These are phyloP conservation scores for Eupithecia tripunctaria DNA, from an alignment of 2,888 invertebrate genomes.

Conservation along the genomic window DNA sequence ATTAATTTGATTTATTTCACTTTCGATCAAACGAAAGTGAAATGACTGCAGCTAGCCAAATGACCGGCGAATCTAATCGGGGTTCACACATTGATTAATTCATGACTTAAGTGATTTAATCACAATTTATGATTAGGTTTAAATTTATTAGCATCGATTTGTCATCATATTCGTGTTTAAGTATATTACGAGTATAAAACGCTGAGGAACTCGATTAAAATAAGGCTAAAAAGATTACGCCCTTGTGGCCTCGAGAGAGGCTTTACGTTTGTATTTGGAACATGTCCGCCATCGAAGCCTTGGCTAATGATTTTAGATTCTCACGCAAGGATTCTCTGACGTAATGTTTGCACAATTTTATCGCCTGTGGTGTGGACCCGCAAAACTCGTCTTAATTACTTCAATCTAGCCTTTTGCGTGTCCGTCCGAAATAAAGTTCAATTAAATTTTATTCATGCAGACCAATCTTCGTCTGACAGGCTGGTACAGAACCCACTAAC, in stretches of 20 bases:
- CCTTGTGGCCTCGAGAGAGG: conserved; percentile 25
- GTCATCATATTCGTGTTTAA: not conserved
- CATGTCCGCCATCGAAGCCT: conserved; percentile 40
- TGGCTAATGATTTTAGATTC: conserved; percentile 54
- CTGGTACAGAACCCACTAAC: not conserved
- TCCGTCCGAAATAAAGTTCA: conserved; percentile 40
- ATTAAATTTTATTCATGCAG: conserved; percentile 21
- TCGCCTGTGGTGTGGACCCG: conserved; percentile 45
- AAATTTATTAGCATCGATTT: not conserved
- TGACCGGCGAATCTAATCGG: conserved; percentile 17
- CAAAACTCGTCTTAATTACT: conserved; percentile 52
- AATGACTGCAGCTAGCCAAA: conserved; percentile 13
- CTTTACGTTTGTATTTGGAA: conserved; percentile 41
- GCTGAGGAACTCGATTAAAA: conserved; percentile 22
- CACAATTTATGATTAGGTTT: conserved; percentile 2
- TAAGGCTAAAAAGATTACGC: conserved; percentile 42
- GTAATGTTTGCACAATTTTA: conserved; percentile 52
- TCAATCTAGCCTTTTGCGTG: conserved; percentile 44
- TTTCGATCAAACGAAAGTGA: conserved; percentile 35
- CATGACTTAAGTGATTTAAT: conserved; percentile 14
- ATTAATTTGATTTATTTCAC: conserved; percentile 38
- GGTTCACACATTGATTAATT: conserved; percentile 19
- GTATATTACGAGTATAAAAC: not conserved
- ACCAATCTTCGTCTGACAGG: not conserved
- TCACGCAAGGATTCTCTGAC: conserved; percentile 59